Evolutionary conservation across 2,888 invertebrate species (phyloP), one percentile per base, ranked within the genome.

Genomic region (Conistra vaccinii): DNA sequence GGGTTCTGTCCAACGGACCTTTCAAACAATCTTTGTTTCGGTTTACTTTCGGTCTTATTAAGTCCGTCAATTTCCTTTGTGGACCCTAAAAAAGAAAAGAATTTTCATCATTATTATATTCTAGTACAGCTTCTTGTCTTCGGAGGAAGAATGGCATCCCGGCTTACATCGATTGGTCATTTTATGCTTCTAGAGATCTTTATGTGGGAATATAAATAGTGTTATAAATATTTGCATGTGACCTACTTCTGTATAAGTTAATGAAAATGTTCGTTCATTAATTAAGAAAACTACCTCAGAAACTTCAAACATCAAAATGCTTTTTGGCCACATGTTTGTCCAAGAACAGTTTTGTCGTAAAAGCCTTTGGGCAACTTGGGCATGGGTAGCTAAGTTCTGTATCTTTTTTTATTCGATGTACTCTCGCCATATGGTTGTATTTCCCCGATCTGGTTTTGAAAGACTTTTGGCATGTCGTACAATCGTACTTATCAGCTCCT

Each of bases 271-370:
- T 72, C 14, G n/a, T 32, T 14, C 32, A 32, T 42, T 51, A 48
- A 61, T 53, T 20, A 67, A 71, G 32, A n/a, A 2, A 57, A 20
- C 65, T 77, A 77, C 66, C 67, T 76, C 66, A 10, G 53, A 65
- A 67, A 68, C 58, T 79, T 92, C 84, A 93, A 45, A 89, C 89
- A 85, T 95, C 96, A 65, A 95, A 95, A 89, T 97, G 97, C 85
- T 97, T 97, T 88, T 95, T 96, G 35, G 96, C 95, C 83, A 96
- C 91, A 87, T 97, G 97, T 82, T 96, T 96, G 81, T 97, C 97
- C 87, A 97, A 89, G 87, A 97, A 97, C 78, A 97, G 89, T 87
- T 97, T 97, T 1, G 96, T 96, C 3, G 96, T 97, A 84, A 97
- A 97, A 7, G 96, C 96, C 85, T 95, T 96, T 0, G 96, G 94